Percentiles rank a stretch among this genome's conserved stretches.
Conservation (phyloP, 1,140 invertebrate species). For the Mya arenaria region DNA sequence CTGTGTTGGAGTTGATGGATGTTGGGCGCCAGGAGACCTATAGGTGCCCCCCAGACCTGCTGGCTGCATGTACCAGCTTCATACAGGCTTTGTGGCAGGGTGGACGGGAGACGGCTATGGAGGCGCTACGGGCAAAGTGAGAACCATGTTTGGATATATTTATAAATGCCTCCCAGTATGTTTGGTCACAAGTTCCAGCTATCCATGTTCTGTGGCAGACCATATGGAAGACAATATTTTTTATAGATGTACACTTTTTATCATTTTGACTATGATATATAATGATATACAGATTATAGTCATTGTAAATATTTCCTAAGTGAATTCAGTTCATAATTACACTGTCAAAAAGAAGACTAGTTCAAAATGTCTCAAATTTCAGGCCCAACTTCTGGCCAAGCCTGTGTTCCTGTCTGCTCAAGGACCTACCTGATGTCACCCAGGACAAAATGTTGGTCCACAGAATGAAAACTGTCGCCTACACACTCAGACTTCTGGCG, state of each 20-base stretch:
- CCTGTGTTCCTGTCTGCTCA: constrained; percentile 55
- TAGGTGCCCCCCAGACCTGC: constrained; percentile 77
- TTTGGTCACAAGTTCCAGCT: neutral
- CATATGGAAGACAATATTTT: neutral
- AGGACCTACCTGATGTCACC: neutral
- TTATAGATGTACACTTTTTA: neutral
- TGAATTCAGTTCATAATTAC: neutral
- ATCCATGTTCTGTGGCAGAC: neutral
- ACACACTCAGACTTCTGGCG: constrained; percentile 70
- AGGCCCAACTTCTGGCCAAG: constrained; percentile 77
- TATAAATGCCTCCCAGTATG: neutral
- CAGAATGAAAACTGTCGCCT: constrained; percentile 68
- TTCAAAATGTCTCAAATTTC: constrained; percentile 11
- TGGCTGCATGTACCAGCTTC: constrained; percentile 79
- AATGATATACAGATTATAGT: too few species aligned
- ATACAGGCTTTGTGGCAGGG: constrained; percentile 80
- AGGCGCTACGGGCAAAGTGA: constrained; percentile 74
- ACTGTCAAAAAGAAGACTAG: neutral
- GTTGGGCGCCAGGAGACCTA: constrained; percentile 76
- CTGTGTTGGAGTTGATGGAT: constrained; percentile 78
- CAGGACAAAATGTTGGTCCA: constrained; percentile 8
- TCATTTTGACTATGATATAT: neutral
- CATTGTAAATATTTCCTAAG: neutral
- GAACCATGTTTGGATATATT: constrained; percentile 1
- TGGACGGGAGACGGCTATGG: constrained; percentile 77